A percentile compares a stretch with the other conserved stretches of the same genome.
Conservation (phyloP, 2,113 vertebrate species). For the Salminus brasiliensis region DNA sequence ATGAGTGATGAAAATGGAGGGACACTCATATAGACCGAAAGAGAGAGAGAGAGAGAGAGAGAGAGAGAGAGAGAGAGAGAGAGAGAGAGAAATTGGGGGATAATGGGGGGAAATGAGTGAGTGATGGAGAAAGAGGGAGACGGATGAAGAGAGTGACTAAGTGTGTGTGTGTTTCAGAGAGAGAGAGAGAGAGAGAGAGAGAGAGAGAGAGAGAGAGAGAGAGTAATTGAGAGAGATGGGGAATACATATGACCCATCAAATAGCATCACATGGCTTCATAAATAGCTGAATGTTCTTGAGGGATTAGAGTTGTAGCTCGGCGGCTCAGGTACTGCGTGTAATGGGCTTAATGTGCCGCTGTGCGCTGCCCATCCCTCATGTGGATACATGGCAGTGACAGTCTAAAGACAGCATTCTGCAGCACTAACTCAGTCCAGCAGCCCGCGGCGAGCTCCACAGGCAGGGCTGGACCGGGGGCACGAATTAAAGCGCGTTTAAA, state of each 20-base stretch:
- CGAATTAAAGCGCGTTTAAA: background rate
- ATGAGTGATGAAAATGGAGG: too few relatives aligned
- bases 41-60: background rate
- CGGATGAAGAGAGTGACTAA: too few relatives aligned
- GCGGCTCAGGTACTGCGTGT: slow-evolving; percentile 18
- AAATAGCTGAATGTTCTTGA: slow-evolving; percentile 32
- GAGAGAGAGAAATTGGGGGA: too few relatives aligned
- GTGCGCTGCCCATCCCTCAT: slow-evolving; percentile 2
- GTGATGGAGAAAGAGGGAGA: slow-evolving; percentile 2
- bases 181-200: background rate
- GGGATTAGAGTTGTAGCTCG: slow-evolving; percentile 21
- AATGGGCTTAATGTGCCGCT: slow-evolving; percentile 1
- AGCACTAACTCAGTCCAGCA: background rate
- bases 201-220: slow-evolving; percentile 9
- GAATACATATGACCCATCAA: background rate
- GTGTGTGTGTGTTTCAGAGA: too few relatives aligned
- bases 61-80: background rate
- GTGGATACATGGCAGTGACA: background rate
- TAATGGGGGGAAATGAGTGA: background rate
- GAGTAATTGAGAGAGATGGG: background rate
- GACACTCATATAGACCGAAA: too few relatives aligned
- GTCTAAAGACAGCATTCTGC: background rate
- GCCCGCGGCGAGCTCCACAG: background rate
- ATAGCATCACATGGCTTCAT: slow-evolving; percentile 8
- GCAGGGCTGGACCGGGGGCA: background rate